Evolutionary conservation across 2,888 invertebrate genomes (phyloP).

Genomic region (Laspeyria flexula): DNA sequence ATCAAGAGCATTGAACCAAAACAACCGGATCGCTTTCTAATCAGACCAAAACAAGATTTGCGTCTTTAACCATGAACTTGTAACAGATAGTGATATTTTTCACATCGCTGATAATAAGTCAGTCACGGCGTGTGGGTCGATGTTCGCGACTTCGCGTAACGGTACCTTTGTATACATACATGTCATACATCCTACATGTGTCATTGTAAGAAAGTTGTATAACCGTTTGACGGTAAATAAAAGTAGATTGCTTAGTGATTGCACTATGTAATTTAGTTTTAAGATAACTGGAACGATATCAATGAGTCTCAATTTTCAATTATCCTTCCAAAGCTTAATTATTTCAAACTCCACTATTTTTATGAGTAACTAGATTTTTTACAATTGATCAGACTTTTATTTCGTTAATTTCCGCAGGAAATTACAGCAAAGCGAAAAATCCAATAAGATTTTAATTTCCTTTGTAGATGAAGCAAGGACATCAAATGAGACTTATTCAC

Average conservation of each 20-base stretch:
- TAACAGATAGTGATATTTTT: conserved; percentile 40
- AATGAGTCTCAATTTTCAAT: no score
- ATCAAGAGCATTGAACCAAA: conserved; percentile 28
- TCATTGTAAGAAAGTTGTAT: neutral
- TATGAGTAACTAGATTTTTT: no score
- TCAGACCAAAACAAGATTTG: conserved; percentile 16
- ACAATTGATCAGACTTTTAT: no score
- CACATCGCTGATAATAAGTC: conserved; percentile 49
- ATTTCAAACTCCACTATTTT: no score
- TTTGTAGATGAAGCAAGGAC: neutral
- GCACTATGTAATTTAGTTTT: neutral
- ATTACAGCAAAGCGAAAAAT: neutral
- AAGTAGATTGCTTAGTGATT: no score
- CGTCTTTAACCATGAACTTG: conserved; percentile 53
- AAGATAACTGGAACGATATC: no score
- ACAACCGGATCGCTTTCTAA: conserved; percentile 26
- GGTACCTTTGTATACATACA: conserved; percentile 46
- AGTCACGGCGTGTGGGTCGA: conserved; percentile 62
- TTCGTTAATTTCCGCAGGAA: neutral
- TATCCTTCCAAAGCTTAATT: no score
- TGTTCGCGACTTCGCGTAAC: conserved; percentile 58
- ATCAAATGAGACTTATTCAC: no score
- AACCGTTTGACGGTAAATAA: neutral
- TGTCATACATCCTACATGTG: conserved; percentile 13
- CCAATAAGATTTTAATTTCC: neutral